Conservation (phyloP, 2,113 vertebrate species). For the Catharus fuscescens region DNA sequence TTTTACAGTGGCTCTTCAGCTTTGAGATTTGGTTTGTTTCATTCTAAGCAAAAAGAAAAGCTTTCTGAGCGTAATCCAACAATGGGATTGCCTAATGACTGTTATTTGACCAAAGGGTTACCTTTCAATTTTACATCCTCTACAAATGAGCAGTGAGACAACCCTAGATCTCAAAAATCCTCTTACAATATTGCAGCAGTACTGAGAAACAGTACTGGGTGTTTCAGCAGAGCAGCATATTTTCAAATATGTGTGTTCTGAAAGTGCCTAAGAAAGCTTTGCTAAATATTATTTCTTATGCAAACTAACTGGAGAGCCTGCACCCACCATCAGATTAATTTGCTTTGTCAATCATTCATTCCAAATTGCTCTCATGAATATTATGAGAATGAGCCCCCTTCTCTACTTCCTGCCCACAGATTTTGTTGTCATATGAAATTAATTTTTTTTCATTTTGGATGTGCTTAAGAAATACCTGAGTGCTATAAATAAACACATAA, state of each 20-base stretch:
- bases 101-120: neutral
- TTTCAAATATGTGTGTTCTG: neutral
- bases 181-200: neutral
- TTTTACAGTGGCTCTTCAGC: neutral
- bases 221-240: neutral
- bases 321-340: neutral
- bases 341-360: neutral
- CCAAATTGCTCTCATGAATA: neutral
- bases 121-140: neutral
- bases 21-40: neutral
- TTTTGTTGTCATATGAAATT: neutral
- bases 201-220: neutral
- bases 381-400: neutral
- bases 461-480: neutral
- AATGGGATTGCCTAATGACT: neutral
- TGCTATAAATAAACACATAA: conserved; percentile 3
- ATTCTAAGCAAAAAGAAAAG: neutral
- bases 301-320: neutral
- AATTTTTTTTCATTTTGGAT: neutral
- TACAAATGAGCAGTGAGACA: neutral
- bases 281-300: neutral
- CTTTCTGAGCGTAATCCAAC: neutral
- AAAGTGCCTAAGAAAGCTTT: neutral
- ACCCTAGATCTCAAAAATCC: neutral
- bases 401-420: neutral